Conservation (phyloP, 2,113 vertebrate species). For the Lasiurus borealis region DNA sequence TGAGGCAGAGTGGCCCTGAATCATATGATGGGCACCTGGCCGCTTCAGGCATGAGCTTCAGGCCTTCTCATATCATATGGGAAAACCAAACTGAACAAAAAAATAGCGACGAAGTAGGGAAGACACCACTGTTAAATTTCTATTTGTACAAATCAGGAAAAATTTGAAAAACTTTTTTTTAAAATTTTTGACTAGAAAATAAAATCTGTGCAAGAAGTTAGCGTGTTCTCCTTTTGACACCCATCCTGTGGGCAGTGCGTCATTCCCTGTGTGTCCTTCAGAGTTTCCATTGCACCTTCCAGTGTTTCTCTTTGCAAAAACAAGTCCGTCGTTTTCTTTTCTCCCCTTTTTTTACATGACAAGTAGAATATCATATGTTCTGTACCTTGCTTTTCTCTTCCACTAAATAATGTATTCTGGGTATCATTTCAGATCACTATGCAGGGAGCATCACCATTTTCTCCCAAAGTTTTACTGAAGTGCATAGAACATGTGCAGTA, state of each 20-base stretch:
- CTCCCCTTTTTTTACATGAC: background rate
- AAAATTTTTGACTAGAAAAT: background rate
- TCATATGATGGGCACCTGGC: too few species aligned
- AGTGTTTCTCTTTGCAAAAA: background rate
- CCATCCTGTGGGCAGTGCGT: background rate
- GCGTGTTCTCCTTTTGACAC: background rate
- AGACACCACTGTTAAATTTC: background rate
- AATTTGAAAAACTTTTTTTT: background rate
- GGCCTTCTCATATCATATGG: background rate
- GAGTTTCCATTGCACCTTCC: background rate
- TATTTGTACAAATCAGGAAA: background rate
- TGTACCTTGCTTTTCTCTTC: background rate
- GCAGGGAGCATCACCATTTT: background rate
- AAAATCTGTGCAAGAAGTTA: background rate
- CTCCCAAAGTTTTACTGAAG: background rate
- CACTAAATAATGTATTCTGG: background rate
- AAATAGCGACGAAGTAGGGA: background rate
- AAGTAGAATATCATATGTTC: background rate
- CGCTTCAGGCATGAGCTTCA: background rate
- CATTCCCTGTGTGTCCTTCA: background rate
- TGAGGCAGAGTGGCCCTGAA: background rate
- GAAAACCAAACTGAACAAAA: background rate
- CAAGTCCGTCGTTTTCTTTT: background rate
- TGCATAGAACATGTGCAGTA: background rate
- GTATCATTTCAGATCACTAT: background rate